phyloP scores from a whole-genome alignment of 2,888 invertebrate genomes.

The Elgonia sp. region DNA sequence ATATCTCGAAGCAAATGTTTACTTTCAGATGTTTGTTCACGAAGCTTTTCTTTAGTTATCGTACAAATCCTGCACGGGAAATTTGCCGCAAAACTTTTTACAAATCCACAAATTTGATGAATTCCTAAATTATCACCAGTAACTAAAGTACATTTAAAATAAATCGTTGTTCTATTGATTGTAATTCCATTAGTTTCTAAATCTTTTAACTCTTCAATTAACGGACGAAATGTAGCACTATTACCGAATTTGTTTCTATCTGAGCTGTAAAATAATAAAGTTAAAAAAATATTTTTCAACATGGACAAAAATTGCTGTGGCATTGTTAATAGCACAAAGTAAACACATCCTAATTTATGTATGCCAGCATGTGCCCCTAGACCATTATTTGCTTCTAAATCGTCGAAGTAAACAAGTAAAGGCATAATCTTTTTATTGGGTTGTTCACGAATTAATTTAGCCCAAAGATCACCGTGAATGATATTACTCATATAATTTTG shows the following conservation, averaged over 20 bases:
- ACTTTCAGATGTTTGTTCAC: conserved; percentile 16
- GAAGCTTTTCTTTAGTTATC: conserved; percentile 29
- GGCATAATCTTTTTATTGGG: conserved; percentile 55
- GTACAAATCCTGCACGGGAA: conserved; percentile 38
- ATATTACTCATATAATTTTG: conserved; percentile 59
- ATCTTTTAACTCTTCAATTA: conserved; percentile 42
- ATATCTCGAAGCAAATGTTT: conserved; percentile 12
- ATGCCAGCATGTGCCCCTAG: conserved; percentile 69
- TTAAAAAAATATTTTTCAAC: conserved; percentile 29
- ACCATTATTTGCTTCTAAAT: conserved; percentile 68
- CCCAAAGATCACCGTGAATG: conserved; percentile 57
- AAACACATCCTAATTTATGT: conserved; percentile 72
- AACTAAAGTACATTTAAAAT: conserved; percentile 28
- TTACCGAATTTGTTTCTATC: conserved; percentile 54
- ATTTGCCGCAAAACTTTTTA: conserved; percentile 37
- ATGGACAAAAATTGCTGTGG: conserved; percentile 52
- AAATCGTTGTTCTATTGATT: conserved; percentile 37
- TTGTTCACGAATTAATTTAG: conserved; percentile 31
- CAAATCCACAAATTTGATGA: conserved; percentile 52
- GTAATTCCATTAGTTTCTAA: conserved; percentile 37
- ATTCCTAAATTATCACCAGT: conserved; percentile 51
- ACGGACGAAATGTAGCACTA: conserved; percentile 53
- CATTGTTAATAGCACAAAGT: conserved; percentile 58
- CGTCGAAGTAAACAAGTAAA: conserved; percentile 51
- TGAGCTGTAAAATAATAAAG: conserved; percentile 19